Evolutionary conservation across 1,140 invertebrate genomes (phyloP), one percentile per base, ranked within the genome.

Genomic region (Nephotettix cincticeps): DNA sequence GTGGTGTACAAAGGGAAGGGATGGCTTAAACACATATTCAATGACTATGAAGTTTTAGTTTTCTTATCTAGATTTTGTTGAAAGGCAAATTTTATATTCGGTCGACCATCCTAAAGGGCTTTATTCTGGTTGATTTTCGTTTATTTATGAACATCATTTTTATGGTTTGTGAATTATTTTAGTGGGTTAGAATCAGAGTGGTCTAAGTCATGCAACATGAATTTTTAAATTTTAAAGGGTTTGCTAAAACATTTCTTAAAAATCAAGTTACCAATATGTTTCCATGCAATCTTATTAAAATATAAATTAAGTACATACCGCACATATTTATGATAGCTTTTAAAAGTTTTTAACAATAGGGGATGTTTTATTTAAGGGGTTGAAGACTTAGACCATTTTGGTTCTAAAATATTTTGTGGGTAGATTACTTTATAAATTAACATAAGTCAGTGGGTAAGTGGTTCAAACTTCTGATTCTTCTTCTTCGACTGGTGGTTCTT

Each of bases 331-430:
- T 61, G 27, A 28, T 28, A 6, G 27, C 3, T n/a, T n/a, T 30
- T 61, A n/a, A n/a, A 28, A 27, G 28, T 27, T 61, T 61, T 27
- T 61, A n/a, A 36, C 11, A 61, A 13, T 11, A 23, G 56, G 56
- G 23, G 28, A 61, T 30, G 56, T n/a, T 61, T 28, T 28, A 27
- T 28, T 28, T 9, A 61, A 61, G 56, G 56, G 23, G 23, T 61
- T 28, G 28, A 61, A 28, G 56, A 61, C 25, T 28, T 61, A 61
- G 23, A 61, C 56, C 56, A 61, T 25, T 61, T 61, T 61, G 11
- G 27, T 30, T 61, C 56, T 61, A 28, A 61, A 27, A 3, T 28
- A 28, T 6, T 28, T n/a, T 2, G 14, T 23, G 14, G 9, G 14
- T 30, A n/a, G 21, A 3, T 28, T 11, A 61, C 9, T 11, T 27